These are phyloP conservation scores for Aplysina aerophoba DNA, from an alignment of 37 sponge, comb jelly and placozoan species.

Conservation along the genomic window DNA sequence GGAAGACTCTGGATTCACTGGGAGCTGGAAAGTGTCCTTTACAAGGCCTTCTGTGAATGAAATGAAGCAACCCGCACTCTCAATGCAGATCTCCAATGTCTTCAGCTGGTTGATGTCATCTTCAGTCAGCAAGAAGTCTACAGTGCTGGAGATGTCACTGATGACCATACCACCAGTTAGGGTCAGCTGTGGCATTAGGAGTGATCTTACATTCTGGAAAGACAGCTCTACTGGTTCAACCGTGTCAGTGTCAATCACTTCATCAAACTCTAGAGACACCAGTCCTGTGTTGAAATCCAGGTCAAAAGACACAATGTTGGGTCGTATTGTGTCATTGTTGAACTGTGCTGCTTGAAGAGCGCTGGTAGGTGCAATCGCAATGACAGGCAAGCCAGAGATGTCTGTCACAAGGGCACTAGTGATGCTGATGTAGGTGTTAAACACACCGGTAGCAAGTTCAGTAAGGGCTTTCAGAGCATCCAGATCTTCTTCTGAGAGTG, in stretches of 20 bases:
- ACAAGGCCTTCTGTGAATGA: conserved; percentile 64
- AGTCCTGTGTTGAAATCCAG: conserved; percentile 68
- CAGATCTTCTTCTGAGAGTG: conserved; percentile 60
- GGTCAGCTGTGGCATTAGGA: background rate
- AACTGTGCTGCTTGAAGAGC: conserved; percentile 52
- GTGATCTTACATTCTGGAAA: conserved; percentile 47
- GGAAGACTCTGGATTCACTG: conserved; percentile 34
- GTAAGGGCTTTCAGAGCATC: conserved; percentile 45
- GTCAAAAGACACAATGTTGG: conserved; percentile 64
- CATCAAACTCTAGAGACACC: conserved; percentile 72
- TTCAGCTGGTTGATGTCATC: conserved; percentile 74
- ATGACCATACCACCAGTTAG: conserved; percentile 43
- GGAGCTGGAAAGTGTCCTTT: conserved; percentile 49
- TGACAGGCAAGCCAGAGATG: conserved; percentile 49
- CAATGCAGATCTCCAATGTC: conserved; percentile 40
- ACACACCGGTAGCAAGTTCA: conserved; percentile 42
- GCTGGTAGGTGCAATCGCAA: conserved; percentile 37
- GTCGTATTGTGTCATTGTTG: conserved; percentile 59
- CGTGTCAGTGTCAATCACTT: conserved; percentile 65
- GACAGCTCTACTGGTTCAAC: conserved; percentile 58
- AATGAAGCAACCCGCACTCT: conserved; percentile 47
- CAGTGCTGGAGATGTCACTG: conserved; percentile 38
- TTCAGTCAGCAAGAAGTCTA: conserved; percentile 55
- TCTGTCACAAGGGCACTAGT: conserved; percentile 36
- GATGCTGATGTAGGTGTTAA: conserved; percentile 68